Percentiles rank a stretch among this genome's conserved stretches.
These are phyloP conservation scores for Trachymyrmex cornetzi DNA, from an alignment of 1,140 invertebrate genomes.

Conservation along the genomic window DNA sequence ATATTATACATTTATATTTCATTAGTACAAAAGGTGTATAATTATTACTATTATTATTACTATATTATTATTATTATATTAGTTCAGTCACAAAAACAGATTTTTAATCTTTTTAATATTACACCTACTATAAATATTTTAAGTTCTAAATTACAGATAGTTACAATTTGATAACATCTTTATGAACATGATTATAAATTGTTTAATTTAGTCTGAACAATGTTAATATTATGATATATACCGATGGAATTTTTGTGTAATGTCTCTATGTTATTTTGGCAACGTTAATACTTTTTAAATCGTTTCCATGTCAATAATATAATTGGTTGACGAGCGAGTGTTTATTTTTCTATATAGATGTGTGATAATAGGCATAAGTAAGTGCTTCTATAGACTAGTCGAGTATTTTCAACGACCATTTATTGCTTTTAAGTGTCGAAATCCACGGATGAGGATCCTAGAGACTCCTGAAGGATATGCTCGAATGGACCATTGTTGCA, in stretches of 20 bases:
- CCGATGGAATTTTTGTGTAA: background rate
- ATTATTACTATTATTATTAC: no score
- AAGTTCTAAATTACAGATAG: background rate
- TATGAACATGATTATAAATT: background rate
- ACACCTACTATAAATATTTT: no score
- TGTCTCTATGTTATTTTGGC: no score
- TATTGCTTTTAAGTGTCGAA: slow-evolving; percentile 47
- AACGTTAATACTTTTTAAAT: background rate
- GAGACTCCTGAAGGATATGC: slow-evolving; percentile 36
- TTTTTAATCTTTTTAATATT: background rate
- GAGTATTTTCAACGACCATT: slow-evolving; percentile 63
- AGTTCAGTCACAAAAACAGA: no score
- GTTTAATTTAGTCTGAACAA: background rate
- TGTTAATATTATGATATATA: background rate
- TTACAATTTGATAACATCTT: background rate
- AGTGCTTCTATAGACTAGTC: slow-evolving; percentile 44
- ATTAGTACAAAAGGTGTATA: no score
- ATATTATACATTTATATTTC: no score
- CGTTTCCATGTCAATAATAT: background rate
- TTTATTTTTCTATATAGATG: slow-evolving; percentile 48
- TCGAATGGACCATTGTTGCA: slow-evolving; percentile 68
- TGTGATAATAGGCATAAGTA: slow-evolving; percentile 59
- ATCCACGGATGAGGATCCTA: slow-evolving; percentile 52
- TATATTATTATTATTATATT: no score
- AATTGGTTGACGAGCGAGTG: background rate